These are phyloP conservation scores for Arenaria interpres DNA, from an alignment of 2,113 vertebrate species.

Conservation along the genomic window DNA sequence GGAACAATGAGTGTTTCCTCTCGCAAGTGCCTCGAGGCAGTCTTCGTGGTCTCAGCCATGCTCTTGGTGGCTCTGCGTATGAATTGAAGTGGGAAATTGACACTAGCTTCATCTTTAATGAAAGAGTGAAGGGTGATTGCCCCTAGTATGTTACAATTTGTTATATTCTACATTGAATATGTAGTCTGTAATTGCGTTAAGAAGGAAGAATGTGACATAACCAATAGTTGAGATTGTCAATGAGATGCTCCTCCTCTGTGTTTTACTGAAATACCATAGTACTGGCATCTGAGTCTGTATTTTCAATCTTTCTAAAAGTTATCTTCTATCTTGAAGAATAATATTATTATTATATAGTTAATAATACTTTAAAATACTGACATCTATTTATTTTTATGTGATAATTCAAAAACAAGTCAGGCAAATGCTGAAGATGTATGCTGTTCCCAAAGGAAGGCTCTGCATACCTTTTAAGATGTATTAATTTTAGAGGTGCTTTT, in stretches of 20 bases:
- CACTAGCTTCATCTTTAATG: neutral
- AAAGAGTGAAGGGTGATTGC: neutral
- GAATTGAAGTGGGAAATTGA: neutral
- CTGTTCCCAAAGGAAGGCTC: neutral
- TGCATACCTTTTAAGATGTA: fast-evolving
- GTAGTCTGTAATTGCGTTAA: neutral
- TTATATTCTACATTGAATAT: neutral
- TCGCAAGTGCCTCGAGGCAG: fast-evolving
- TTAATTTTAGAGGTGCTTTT: neutral
- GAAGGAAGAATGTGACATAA: neutral
- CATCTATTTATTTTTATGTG: neutral
- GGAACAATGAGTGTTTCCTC: neutral
- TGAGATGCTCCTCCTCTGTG: neutral
- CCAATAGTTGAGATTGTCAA: neutral
- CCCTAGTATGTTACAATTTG: neutral
- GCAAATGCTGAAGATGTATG: neutral
- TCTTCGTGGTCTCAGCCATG: neutral
- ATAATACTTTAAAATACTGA: neutral
- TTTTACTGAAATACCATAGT: neutral
- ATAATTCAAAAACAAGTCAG: neutral
- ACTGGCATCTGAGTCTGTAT: neutral
- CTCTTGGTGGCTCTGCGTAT: neutral
- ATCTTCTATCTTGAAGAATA: neutral
- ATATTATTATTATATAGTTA: neutral
- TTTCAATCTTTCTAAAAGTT: neutral